A percentile compares a stretch with the other conserved stretches of the same genome.
These are phyloP conservation scores for Glomeris maerens DNA, from an alignment of 1,140 invertebrate genomes.

Conservation along the genomic window DNA sequence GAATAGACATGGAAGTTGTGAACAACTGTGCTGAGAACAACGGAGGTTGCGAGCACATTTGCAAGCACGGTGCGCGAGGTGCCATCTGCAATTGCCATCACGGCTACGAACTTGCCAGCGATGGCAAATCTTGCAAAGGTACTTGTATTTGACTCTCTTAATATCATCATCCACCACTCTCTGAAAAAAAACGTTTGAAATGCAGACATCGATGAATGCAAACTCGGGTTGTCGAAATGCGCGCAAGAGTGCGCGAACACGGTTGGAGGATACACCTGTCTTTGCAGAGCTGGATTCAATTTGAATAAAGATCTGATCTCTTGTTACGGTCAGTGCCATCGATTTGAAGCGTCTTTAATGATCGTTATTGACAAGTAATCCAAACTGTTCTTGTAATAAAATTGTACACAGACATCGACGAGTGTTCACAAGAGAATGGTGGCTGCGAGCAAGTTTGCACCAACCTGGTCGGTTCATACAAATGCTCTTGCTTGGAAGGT, in stretches of 20 bases:
- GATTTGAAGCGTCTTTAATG: too few relatives aligned
- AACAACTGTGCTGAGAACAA: slow-evolving; percentile 80
- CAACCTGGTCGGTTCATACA: slow-evolving; percentile 29
- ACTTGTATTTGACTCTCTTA: slow-evolving; percentile 54
- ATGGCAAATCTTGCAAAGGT: slow-evolving; percentile 79
- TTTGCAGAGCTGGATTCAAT: slow-evolving; percentile 33
- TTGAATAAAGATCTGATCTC: slow-evolving; percentile 30
- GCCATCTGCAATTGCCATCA: slow-evolving; percentile 71
- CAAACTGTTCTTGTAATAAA: too few relatives aligned
- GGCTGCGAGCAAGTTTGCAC: slow-evolving; percentile 35
- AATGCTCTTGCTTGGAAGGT: slow-evolving; percentile 35
- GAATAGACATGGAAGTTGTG: slow-evolving; percentile 32
- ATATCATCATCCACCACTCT: neutral
- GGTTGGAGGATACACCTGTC: slow-evolving; percentile 31
- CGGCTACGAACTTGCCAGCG: slow-evolving; percentile 58
- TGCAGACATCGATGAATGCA: slow-evolving; percentile 31
- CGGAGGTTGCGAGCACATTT: slow-evolving; percentile 84
- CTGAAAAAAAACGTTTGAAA: neutral
- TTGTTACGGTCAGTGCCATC: slow-evolving; percentile 35
- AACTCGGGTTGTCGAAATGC: slow-evolving; percentile 20
- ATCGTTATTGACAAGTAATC: too few relatives aligned
- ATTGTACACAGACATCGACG: slow-evolving; percentile 29
- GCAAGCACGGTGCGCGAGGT: slow-evolving; percentile 56
- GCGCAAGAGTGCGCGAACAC: slow-evolving; percentile 33
- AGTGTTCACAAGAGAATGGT: slow-evolving; percentile 29